Evolutionary conservation across 2,888 invertebrate species (phyloP).

Genomic region (Archaeoteleia sp.): DNA sequence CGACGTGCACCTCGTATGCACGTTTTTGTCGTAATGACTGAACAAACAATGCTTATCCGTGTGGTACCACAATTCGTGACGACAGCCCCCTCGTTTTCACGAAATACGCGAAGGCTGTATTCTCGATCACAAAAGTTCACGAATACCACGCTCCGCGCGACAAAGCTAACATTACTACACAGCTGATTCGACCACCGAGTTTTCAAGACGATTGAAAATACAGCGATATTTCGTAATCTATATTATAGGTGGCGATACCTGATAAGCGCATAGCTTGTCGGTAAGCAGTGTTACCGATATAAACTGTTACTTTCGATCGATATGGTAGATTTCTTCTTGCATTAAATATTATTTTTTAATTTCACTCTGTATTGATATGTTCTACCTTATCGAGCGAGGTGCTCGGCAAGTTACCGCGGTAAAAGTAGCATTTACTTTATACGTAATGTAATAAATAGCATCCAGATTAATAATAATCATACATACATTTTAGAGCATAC

Average conservation of each 20-base stretch:
- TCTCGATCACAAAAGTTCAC: constrained; percentile 14
- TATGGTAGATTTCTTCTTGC: too few species aligned
- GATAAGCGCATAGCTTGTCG: not conserved
- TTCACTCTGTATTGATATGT: too few species aligned
- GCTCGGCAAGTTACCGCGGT: too few species aligned
- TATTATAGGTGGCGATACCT: constrained; percentile 23
- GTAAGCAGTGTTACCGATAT: not conserved
- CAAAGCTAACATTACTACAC: constrained; percentile 48
- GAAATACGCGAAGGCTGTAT: constrained; percentile 7
- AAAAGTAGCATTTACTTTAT: too few species aligned
- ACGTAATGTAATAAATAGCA: too few species aligned
- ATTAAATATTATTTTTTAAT: too few species aligned
- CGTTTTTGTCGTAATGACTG: constrained; percentile 18
- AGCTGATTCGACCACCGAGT: constrained; percentile 47
- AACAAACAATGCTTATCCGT: not conserved
- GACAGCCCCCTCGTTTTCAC: not conserved
- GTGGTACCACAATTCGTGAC: constrained; percentile 5
- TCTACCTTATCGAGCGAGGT: too few species aligned
- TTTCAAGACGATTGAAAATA: constrained; percentile 4
- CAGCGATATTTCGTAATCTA: not conserved
- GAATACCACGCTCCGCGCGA: constrained; percentile 33
- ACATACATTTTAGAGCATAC: too few species aligned
- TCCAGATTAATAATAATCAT: too few species aligned
- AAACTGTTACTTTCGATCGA: not conserved
- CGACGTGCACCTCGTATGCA: constrained; percentile 57